Conservation (phyloP, 1,140 invertebrate genomes). For the Brachionus koreanus region DNA sequence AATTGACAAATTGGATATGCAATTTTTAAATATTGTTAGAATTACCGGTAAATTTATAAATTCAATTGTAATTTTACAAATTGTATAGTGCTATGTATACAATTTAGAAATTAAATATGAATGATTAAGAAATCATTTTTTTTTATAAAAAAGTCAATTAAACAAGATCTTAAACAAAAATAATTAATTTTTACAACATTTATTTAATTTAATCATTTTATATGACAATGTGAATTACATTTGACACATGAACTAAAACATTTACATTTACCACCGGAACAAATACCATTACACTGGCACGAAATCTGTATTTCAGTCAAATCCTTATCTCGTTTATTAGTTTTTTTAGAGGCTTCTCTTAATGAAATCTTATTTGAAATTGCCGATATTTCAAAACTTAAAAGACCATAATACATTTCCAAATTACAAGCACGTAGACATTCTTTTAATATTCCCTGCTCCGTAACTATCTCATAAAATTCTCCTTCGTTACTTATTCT, state of each 20-base stretch:
- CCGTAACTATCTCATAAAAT: background rate
- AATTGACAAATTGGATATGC: no score
- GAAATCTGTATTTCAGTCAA: background rate
- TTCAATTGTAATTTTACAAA: no score
- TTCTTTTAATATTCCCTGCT: background rate
- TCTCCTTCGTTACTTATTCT: background rate
- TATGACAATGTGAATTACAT: slow-evolving; percentile 12
- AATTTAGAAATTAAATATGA: no score
- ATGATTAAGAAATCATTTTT: no score
- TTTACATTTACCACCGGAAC: background rate
- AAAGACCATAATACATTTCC: background rate
- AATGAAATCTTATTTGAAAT: background rate
- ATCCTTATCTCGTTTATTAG: background rate
- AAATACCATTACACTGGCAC: background rate
- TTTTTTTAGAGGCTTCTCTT: background rate
- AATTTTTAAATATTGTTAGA: no score
- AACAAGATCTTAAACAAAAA: no score
- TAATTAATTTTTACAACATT: no score
- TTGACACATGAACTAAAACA: background rate
- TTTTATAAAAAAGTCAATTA: no score
- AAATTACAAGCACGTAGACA: background rate
- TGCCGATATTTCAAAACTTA: background rate
- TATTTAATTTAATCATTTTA: no score
- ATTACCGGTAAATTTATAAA: no score
- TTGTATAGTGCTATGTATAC: no score